A percentile compares a stretch with the other conserved stretches of the same genome.
These are phyloP conservation scores for Epistrophe grossulariae DNA, from an alignment of 2,888 invertebrate species.

Conservation along the genomic window DNA sequence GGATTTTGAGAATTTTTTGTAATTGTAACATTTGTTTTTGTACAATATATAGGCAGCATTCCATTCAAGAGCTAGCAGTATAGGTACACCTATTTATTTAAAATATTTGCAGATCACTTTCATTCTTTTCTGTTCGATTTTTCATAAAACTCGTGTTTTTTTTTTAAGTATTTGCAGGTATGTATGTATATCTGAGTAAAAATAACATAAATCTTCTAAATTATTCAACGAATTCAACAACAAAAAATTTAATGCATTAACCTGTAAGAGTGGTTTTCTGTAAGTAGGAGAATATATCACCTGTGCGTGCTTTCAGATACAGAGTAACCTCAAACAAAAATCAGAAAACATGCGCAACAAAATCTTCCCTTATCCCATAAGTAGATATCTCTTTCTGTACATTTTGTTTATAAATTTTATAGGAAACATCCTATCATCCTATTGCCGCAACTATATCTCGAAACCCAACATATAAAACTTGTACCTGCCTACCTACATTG, in stretches of 20 bases:
- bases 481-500: conserved; percentile 22
- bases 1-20: too few species aligned
- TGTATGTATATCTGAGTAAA: neutral
- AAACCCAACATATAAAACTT: conserved; percentile 33
- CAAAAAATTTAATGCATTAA: conserved; percentile 12
- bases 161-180: neutral
- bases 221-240: neutral
- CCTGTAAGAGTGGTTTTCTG: conserved; percentile 15
- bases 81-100: too few species aligned
- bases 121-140: neutral
- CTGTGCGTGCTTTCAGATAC: conserved; percentile 27
- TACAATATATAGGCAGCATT: too few species aligned
- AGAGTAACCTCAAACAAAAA: conserved; percentile 8
- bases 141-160: neutral
- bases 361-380: conserved; percentile 13
- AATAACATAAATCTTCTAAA: conserved; percentile 1
- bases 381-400: conserved; percentile 24
- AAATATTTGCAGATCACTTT: too few species aligned
- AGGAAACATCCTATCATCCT: conserved; percentile 62
- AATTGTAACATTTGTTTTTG: too few species aligned
- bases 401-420: conserved; percentile 70
- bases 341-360: conserved; percentile 61
- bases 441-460: conserved; percentile 3
- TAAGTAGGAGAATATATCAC: conserved; percentile 2
- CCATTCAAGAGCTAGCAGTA: too few species aligned